Base-by-base conservation (phyloP, 2,113 vertebrate genomes). In the Conger conger region DNA sequence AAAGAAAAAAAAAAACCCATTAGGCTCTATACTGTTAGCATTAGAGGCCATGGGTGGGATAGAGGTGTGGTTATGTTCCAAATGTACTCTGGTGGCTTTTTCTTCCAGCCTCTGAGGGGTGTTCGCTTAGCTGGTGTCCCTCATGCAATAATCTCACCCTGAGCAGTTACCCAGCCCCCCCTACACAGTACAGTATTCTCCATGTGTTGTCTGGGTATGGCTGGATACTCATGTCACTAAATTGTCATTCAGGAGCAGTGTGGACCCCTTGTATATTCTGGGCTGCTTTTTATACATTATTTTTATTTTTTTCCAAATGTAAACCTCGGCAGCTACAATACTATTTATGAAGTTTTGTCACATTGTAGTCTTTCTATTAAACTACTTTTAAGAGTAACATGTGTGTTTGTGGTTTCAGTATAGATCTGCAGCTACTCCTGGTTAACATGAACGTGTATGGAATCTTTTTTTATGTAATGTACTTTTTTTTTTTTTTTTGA, bases 261-360 rank as follows among this genome's bases (percentile, higher is more conserved):
- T 88, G 87, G 84, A 84, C 88, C 87, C 86, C 79, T 82, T 86
- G 83, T 86, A 85, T 89, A 91, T 92, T 92, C 89, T 92, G 89
- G 87, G 90, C 91, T 93, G 94, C 93, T 93, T 94, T 87, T 87
- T 87, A 78, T 82, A 92, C 87, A 68, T 27, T 68, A 20, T 88
- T 92, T 89, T 94, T 88, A 79, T 85, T 84, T 93, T 91, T 91
- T 90, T 89, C 91, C 92, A 88, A 92, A 92, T 90, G 91, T 92
- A 87, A 86, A 93, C 88, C 92, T 93, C 92, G 94, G 94, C 94
- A 95, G 94, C 94, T 95, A 95, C 94, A 94, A 92, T 94, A 94
- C 93, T 94, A 94, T 94, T 95, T 94, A 94, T 94, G 93, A 92
- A 89, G 87, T 90, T 90, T 92, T 94, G 93, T 95, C 90, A 90